Percentiles rank a stretch among this genome's conserved stretches.
Evolutionary conservation across 1,140 invertebrate genomes (phyloP).

Genomic region (Pseudomyrmex concolor): DNA sequence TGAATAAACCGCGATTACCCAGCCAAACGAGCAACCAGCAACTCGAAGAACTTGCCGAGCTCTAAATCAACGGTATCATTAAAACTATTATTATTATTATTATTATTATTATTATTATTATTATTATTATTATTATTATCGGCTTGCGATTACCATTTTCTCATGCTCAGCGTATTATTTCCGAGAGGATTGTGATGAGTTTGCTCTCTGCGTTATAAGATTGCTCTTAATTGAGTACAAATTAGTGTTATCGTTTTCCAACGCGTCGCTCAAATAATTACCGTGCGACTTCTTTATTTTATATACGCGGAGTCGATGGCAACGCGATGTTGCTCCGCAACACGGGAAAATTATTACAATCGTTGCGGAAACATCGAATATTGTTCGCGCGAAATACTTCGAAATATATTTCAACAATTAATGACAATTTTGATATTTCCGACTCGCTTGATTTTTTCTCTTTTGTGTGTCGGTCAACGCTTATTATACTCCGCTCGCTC

Average conservation of each 20-base stretch:
- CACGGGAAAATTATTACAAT: conserved; percentile 16
- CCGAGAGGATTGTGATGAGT: not conserved
- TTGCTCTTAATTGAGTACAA: not conserved
- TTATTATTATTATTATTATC: not conserved
- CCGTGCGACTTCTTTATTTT: too few relatives aligned
- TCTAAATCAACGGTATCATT: conserved; percentile 11
- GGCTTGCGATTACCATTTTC: too few relatives aligned
- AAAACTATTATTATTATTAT: not conserved
- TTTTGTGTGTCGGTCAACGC: conserved; percentile 9
- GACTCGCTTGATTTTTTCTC: conserved; percentile 18
- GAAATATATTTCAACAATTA: conserved; percentile 21
- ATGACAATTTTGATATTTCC: conserved; percentile 48
- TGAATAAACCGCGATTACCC: conserved; percentile 49
- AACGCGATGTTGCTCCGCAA: conserved; percentile 5
- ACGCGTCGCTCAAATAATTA: not conserved
- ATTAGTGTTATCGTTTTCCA: conserved; percentile 13
- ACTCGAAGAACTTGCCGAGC: conserved; percentile 41
- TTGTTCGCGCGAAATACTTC: conserved; percentile 19
- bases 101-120: not conserved
- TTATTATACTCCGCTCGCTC: not conserved
- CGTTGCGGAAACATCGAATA: not conserved
- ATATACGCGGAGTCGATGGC: too few relatives aligned
- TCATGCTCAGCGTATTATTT: not conserved
- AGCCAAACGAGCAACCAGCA: conserved; percentile 14
- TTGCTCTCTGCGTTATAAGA: not conserved